A percentile compares a stretch with the other conserved stretches of the same genome.
These are phyloP conservation scores for Orthosia gracilis DNA, from an alignment of 2,888 invertebrate species.

Conservation along the genomic window DNA sequence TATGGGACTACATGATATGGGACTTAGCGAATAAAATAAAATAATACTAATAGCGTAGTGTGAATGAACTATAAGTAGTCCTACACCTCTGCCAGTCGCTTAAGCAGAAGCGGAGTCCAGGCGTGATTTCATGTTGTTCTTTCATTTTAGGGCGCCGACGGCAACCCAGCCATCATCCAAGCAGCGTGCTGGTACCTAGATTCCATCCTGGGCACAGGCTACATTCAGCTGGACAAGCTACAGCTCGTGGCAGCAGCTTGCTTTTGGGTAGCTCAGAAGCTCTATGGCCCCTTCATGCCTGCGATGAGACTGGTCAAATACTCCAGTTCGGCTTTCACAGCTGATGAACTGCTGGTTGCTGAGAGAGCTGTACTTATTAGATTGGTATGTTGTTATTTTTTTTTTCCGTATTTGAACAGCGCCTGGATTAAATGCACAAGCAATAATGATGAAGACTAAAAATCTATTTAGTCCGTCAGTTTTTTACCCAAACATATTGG, in stretches of 20 bases:
- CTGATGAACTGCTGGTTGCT: slow-evolving; percentile 68
- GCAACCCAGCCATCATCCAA: slow-evolving; percentile 81
- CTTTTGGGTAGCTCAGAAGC: slow-evolving; percentile 85
- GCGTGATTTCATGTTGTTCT: background rate
- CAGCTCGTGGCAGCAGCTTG: slow-evolving; percentile 83
- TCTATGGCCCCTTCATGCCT: slow-evolving; percentile 72
- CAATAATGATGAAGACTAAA: no score
- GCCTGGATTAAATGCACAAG: no score
- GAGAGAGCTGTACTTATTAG: slow-evolving; percentile 76
- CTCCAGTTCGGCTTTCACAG: slow-evolving; percentile 75
- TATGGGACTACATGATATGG: no score
- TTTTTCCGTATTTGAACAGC: background rate
- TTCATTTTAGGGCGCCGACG: slow-evolving; percentile 72
- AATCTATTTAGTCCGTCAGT: no score
- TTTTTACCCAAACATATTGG: no score
- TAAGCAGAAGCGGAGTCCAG: no score
- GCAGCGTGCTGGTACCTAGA: slow-evolving; percentile 84
- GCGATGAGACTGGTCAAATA: slow-evolving; percentile 74
- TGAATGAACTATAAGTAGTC: no score
- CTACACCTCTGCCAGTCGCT: no score
- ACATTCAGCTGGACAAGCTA: slow-evolving; percentile 74
- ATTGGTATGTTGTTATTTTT: slow-evolving; percentile 73
- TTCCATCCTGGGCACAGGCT: slow-evolving; percentile 68
- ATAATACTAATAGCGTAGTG: no score
- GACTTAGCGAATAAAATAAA: no score